A percentile compares a stretch with the other conserved stretches of the same genome.
phyloP scores from a whole-genome alignment of 2,113 vertebrate genomes.

The Trematocara marginatum region DNA sequence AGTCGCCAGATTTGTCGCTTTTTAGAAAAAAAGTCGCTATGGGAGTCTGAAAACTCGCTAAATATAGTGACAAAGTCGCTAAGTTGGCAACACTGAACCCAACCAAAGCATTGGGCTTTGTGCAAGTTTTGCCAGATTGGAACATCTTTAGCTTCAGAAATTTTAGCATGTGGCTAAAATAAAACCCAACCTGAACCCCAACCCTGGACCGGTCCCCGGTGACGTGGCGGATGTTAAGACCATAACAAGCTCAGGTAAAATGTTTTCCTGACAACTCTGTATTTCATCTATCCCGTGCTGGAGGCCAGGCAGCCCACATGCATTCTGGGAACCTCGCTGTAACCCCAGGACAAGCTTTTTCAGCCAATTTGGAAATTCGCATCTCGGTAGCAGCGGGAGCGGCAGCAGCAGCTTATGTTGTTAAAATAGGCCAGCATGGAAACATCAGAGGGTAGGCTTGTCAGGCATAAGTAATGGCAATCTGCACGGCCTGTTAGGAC shows the following conservation, averaged over 20 bases:
- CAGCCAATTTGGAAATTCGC: constrained; percentile 66
- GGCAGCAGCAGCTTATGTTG: constrained; percentile 71
- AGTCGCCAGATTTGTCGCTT: no score
- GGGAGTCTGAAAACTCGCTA: no score
- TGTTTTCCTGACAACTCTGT: constrained; percentile 14
- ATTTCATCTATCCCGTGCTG: constrained; percentile 18
- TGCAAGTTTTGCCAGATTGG: neutral
- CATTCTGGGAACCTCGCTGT: constrained; percentile 55
- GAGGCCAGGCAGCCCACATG: constrained; percentile 36
- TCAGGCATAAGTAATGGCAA: constrained; percentile 80
- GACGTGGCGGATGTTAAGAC: neutral
- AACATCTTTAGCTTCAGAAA: neutral
- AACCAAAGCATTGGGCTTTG: neutral
- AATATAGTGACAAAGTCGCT: no score
- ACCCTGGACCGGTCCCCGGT: neutral
- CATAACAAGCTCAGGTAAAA: constrained; percentile 29
- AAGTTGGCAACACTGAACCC: no score
- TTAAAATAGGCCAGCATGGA: constrained; percentile 76
- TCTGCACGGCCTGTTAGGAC: constrained; percentile 72
- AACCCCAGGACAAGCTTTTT: constrained; percentile 70
- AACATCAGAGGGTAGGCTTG: constrained; percentile 76
- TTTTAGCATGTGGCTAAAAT: neutral
- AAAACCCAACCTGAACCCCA: neutral
- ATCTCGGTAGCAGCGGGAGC: constrained; percentile 59
- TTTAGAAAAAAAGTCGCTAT: no score